A percentile compares a stretch with the other conserved stretches of the same genome.
Evolutionary conservation across 2,797 vertebrate species (phyloP).

Genomic region (Rhinella marina): DNA sequence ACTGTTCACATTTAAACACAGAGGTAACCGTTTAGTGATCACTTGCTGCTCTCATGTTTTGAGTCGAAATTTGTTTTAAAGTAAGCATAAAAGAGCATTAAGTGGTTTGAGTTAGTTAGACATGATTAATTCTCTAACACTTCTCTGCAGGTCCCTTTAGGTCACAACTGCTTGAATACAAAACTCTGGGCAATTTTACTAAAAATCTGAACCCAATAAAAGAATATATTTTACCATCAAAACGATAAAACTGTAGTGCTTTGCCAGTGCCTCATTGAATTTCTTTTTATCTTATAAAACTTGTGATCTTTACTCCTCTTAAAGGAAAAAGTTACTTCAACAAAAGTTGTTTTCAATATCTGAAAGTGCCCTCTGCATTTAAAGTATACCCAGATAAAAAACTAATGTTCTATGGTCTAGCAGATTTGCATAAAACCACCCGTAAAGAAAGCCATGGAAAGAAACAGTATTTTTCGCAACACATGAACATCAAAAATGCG

Average conservation of each 20-base stretch:
- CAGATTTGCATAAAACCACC: too few species aligned
- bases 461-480: too few species aligned
- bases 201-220: slow-evolving; percentile 46
- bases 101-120: slow-evolving; percentile 38
- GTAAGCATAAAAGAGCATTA: slow-evolving; percentile 48
- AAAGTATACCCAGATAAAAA: too few species aligned
- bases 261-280: neutral
- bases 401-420: too few species aligned
- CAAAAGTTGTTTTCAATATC: neutral
- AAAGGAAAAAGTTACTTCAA: neutral
- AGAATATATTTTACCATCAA: slow-evolving; percentile 42
- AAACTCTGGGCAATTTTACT: neutral
- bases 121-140: slow-evolving; percentile 25
- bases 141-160: slow-evolving; percentile 18
- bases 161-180: slow-evolving; percentile 3
- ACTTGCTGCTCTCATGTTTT: slow-evolving; percentile 27
- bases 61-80: slow-evolving; percentile 23
- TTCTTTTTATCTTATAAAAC: slow-evolving; percentile 3
- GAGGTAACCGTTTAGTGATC: slow-evolving; percentile 19
- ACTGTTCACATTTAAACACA: neutral
- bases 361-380: neutral
- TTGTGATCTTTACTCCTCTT: neutral
- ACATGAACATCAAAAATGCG: too few species aligned
- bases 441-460: too few species aligned
- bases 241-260: slow-evolving; percentile 24